Percentiles rank a stretch among this genome's conserved stretches.
These are phyloP conservation scores for Sussaba pulchella DNA, from an alignment of 2,888 invertebrate genomes.

Conservation along the genomic window DNA sequence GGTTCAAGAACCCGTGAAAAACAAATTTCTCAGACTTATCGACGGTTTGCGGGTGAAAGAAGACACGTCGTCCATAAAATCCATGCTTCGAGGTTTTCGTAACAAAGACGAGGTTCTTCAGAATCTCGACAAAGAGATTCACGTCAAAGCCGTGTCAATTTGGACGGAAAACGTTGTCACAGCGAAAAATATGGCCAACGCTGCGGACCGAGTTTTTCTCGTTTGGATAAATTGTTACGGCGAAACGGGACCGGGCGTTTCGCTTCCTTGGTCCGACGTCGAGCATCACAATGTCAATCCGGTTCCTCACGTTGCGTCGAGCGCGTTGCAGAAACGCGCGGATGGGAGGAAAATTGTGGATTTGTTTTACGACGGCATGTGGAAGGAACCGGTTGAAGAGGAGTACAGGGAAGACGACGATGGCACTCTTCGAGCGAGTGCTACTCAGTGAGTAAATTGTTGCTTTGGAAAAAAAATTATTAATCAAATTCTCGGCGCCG, in stretches of 20 bases:
- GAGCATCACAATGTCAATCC: conserved; percentile 51
- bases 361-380: conserved; percentile 66
- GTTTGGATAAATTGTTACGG: conserved; percentile 68
- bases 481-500: background rate
- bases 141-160: conserved; percentile 61
- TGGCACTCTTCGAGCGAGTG: conserved; percentile 52
- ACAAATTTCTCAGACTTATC: conserved; percentile 58
- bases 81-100: conserved; percentile 61
- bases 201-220: conserved; percentile 42
- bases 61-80: conserved; percentile 50
- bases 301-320: conserved; percentile 20
- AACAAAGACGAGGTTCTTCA: conserved; percentile 62
- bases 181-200: conserved; percentile 62
- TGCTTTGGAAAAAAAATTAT: background rate
- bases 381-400: conserved; percentile 64
- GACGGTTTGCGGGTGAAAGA: conserved; percentile 56
- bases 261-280: conserved; percentile 58
- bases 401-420: conserved; percentile 53
- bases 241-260: conserved; percentile 64
- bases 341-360: conserved; percentile 50
- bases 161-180: conserved; percentile 65
- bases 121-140: conserved; percentile 46
- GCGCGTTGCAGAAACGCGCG: conserved; percentile 18
- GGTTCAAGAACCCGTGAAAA: conserved; percentile 63
- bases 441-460: conserved; percentile 42